Percentiles rank a stretch among this genome's conserved stretches.
These are phyloP conservation scores for Aricia artaxerxes DNA, from an alignment of 2,888 invertebrate species.

Conservation along the genomic window DNA sequence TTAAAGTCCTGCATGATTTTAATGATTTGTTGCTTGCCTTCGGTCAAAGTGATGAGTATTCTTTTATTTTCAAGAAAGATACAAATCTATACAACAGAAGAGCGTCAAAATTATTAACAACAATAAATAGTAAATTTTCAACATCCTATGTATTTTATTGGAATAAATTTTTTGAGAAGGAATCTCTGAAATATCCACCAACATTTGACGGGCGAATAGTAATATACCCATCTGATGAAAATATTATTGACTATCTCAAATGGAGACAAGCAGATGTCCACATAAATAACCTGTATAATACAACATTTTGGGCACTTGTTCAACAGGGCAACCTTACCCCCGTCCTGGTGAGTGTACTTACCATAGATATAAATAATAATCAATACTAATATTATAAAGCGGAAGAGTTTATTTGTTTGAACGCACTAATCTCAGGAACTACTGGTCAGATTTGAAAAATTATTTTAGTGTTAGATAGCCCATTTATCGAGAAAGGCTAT, in stretches of 20 bases:
- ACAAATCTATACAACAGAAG: slow-evolving; percentile 89
- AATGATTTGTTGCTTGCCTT: slow-evolving; percentile 91
- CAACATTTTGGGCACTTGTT: slow-evolving; percentile 96
- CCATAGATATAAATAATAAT: neutral
- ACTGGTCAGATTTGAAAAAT: no score
- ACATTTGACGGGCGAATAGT: slow-evolving; percentile 95
- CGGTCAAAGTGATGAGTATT: slow-evolving; percentile 98
- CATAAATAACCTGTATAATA: slow-evolving; percentile 98
- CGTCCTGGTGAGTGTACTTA: slow-evolving; percentile 77
- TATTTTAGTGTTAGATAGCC: no score
- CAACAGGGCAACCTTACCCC: slow-evolving; percentile 87
- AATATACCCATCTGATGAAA: slow-evolving; percentile 92
- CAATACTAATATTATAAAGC: no score
- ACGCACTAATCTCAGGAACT: no score
- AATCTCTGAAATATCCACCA: slow-evolving; percentile 89
- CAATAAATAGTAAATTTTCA: slow-evolving; percentile 93
- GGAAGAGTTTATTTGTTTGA: no score
- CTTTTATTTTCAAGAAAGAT: slow-evolving; percentile 92
- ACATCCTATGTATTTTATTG: slow-evolving; percentile 93
- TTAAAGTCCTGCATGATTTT: slow-evolving; percentile 90
- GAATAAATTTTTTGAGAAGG: slow-evolving; percentile 87
- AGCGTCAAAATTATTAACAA: slow-evolving; percentile 90
- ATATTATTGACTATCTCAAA: slow-evolving; percentile 92
- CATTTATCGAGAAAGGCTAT: no score
- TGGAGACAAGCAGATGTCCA: slow-evolving; percentile 98